Base-by-base conservation (phyloP, 2,113 vertebrate genomes). In the Oreochromis tanganicae region DNA sequence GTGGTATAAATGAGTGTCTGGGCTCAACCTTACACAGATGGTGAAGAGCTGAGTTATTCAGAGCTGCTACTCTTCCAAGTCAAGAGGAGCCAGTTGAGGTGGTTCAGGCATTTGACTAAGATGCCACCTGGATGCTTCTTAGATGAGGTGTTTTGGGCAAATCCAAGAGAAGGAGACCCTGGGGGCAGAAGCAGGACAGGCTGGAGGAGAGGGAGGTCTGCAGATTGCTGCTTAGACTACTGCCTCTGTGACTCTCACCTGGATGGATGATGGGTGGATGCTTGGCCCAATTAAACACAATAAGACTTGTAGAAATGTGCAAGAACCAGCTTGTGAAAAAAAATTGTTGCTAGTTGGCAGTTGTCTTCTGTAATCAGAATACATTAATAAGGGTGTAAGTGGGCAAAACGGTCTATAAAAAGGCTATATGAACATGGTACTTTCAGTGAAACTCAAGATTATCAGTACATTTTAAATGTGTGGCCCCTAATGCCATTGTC, bases 331-430 rank as follows among this genome's bases (percentile, higher is more conserved):
- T 73, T 73, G 41, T 46, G 43, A 2, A 19, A 12, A 17, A 50
- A 32, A 0, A 10, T 1, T 7, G 14, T 48, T 43, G 8, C 4
- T 0, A 73, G 27, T 78, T 50, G 71, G 46, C 0, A 32, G 2
- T 78, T 1, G 27, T 50, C 48, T 50, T 50, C 24, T 32, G 16
- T 5, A 78, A 78, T 78, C 16, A 50, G 71, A 78, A 78, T 5
- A 29, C 27, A 78, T 78, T 75, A 48, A 75, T 29, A 75, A 17
- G 27, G 27, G 16, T 78, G 5, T 78, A 78, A 50, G 71, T 50
- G 3, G 21, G 46, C 24, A 19, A 50, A n/a, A 50, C 3, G 0
- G 16, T 50, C 46, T 29, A 50, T 32, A 50, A 78, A 50, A 78
- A 78, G 2, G 27, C 16, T 50, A 32, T 13, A 78, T n/a, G 41